Conservation (phyloP, 2,113 vertebrate species). For the Potamarius usumacintae region DNA sequence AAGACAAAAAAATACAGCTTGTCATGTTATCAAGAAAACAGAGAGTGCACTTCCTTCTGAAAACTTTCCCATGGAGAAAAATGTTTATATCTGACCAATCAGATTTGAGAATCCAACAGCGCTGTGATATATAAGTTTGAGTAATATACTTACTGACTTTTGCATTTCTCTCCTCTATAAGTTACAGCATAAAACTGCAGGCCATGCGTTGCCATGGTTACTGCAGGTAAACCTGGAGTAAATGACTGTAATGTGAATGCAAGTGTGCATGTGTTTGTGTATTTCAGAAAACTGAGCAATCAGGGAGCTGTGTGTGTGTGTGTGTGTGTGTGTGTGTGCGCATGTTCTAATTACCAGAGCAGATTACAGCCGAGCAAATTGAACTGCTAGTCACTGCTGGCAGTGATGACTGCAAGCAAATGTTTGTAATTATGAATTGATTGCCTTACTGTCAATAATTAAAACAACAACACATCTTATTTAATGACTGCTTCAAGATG, state of each 20-base stretch:
- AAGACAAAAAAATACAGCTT: neutral
- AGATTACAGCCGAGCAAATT: constrained; percentile 80
- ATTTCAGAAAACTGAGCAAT: constrained; percentile 28
- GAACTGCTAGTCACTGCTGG: constrained; percentile 81
- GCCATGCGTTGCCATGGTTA: constrained; percentile 25
- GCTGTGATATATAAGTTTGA: neutral
- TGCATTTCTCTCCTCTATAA: neutral
- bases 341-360: constrained; percentile 83
- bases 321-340: constrained; percentile 55
- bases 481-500: constrained; percentile 77
- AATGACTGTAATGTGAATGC: constrained; percentile 22
- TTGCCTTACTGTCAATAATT: constrained; percentile 83
- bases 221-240: constrained; percentile 5
- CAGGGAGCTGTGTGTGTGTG: constrained; percentile 7
- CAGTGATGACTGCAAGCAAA: constrained; percentile 84
- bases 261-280: neutral
- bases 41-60: neutral
- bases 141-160: neutral
- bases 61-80: neutral
- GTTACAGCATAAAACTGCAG: neutral
- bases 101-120: neutral
- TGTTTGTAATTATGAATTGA: constrained; percentile 87
- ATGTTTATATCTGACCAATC: neutral
- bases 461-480: constrained; percentile 82
- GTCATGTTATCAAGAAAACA: no score